These are phyloP conservation scores for Aselliscus stoliczkanus DNA, from an alignment of 2,797 vertebrate genomes.

Conservation along the genomic window DNA sequence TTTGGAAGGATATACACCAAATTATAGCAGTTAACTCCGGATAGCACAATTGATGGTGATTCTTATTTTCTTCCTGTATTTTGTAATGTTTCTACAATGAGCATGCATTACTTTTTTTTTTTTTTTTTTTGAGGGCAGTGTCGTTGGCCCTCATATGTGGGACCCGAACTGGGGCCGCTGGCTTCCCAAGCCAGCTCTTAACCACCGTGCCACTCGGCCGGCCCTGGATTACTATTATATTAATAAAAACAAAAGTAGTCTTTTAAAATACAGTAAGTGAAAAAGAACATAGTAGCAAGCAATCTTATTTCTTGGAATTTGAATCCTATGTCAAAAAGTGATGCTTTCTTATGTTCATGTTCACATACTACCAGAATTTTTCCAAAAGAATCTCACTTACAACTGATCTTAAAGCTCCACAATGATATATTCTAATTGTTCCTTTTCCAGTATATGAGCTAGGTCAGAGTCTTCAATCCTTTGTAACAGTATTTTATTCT, in stretches of 20 bases:
- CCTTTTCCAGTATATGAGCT: conserved; percentile 93
- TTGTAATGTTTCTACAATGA: not conserved
- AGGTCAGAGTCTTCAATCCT: conserved; percentile 90
- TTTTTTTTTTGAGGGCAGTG: too few relatives aligned
- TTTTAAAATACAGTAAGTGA: conserved; percentile 1
- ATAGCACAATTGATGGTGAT: not conserved
- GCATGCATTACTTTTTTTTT: too few relatives aligned
- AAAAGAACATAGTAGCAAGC: not conserved
- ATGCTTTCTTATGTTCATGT: not conserved
- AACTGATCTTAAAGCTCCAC: conserved; percentile 97
- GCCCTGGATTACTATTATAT: conserved; percentile 5
- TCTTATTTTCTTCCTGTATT: conserved; percentile 19
- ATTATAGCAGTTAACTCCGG: not conserved
- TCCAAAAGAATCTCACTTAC: conserved; percentile 85
- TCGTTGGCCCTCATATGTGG: too few relatives aligned
- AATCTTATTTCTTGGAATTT: conserved; percentile 39
- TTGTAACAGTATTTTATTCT: conserved; percentile 92
- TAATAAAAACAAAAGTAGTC: conserved; percentile 5
- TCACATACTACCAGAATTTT: conserved; percentile 15
- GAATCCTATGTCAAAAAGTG: not conserved
- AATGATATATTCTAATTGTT: conserved; percentile 95
- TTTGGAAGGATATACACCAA: not conserved
- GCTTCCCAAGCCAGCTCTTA: too few relatives aligned
- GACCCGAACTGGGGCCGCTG: too few relatives aligned
- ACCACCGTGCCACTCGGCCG: too few relatives aligned